A percentile compares a stretch with the other conserved stretches of the same genome.
Evolutionary conservation across 30 jellyfish, hydroid and myxozoan genomes (phyloP).

Genomic region (Cassiopea andromeda): DNA sequence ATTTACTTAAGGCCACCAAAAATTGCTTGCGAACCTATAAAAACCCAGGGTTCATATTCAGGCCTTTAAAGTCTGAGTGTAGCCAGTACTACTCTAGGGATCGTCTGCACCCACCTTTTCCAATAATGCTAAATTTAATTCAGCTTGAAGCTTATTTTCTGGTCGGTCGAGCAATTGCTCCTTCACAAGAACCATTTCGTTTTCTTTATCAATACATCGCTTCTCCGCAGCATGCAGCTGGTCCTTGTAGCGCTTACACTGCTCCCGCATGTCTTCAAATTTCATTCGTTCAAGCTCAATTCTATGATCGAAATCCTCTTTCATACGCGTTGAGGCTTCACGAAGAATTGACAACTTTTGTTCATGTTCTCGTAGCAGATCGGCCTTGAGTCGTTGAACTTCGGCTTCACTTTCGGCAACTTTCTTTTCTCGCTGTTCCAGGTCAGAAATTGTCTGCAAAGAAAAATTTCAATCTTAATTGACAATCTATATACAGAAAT

Average conservation of each 20-base stretch:
- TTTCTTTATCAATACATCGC: conserved; percentile 78
- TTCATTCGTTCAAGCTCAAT: conserved; percentile 74
- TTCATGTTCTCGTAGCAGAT: conserved; percentile 75
- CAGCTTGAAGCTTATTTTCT: conserved; percentile 93
- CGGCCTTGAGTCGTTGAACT: conserved; percentile 61
- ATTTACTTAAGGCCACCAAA: no score
- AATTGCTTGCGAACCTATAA: no score
- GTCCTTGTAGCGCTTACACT: conserved; percentile 63
- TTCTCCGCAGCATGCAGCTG: conserved; percentile 69
- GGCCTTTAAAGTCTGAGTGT: no score
- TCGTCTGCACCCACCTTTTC: no score
- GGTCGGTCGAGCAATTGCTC: conserved; percentile 82
- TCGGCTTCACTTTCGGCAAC: conserved; percentile 75
- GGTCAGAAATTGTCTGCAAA: conserved; percentile 74
- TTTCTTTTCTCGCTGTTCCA: conserved; percentile 84
- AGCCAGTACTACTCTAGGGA: no score
- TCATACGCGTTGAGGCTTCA: conserved; percentile 91
- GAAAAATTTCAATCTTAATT: no score
- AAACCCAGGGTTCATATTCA: no score
- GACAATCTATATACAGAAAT: no score
- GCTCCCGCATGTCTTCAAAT: conserved; percentile 51
- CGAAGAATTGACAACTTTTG: conserved; percentile 68
- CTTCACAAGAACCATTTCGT: conserved; percentile 59
- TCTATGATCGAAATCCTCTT: conserved; percentile 92
- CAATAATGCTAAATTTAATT: conserved; percentile 16